Evolutionary conservation across 2,113 vertebrate species (phyloP).

Genomic region (Epinephelus fuscoguttatus): DNA sequence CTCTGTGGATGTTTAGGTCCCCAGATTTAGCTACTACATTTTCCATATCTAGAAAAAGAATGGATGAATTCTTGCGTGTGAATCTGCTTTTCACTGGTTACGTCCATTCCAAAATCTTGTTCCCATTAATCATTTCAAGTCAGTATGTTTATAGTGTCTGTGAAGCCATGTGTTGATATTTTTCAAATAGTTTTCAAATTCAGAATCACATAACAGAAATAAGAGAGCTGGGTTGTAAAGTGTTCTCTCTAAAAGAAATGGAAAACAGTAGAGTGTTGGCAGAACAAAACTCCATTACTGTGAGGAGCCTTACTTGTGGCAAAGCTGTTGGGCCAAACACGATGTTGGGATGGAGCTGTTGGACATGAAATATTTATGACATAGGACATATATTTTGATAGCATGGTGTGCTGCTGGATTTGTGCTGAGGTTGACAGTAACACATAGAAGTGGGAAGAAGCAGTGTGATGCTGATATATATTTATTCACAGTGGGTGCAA

Average conservation of each 20-base stretch:
- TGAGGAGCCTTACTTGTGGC: neutral
- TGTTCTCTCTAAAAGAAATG: neutral
- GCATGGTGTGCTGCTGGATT: conserved; percentile 12
- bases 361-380: conserved; percentile 17
- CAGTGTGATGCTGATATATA: conserved; percentile 9
- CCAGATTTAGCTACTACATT: neutral
- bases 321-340: neutral
- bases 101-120: neutral
- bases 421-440: neutral
- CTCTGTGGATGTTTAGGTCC: too few species aligned
- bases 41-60: neutral
- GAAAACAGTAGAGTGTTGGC: neutral
- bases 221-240: neutral
- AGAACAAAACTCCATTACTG: neutral
- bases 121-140: neutral
- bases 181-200: neutral
- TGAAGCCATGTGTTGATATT: neutral
- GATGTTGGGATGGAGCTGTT: conserved; percentile 1
- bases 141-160: neutral
- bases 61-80: too few species aligned
- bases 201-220: neutral
- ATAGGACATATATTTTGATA: conserved; percentile 14
- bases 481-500: neutral
- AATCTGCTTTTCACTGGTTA: neutral
- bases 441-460: neutral